A percentile compares a stretch with the other conserved stretches of the same genome.
Conservation (phyloP, 2,113 vertebrate genomes). For the Brachyistius frenatus region DNA sequence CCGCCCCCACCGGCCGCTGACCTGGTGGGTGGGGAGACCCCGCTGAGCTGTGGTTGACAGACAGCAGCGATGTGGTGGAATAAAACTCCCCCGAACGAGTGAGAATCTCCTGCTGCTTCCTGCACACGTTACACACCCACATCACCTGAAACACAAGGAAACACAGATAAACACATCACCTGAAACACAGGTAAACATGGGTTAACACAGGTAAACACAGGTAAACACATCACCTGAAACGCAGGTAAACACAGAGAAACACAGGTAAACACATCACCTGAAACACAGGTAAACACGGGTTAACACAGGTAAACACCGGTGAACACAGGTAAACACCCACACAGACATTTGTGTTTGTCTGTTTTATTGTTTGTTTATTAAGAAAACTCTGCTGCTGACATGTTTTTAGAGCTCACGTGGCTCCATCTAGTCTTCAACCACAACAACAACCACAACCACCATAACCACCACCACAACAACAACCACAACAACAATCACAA, state of each 20-base stretch:
- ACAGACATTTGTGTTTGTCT: too few species aligned
- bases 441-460: not conserved
- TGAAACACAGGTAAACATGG: too few species aligned
- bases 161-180: too few species aligned
- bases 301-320: too few species aligned
- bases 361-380: too few species aligned
- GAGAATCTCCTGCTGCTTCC: constrained; percentile 98
- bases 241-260: too few species aligned
- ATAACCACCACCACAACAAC: too few species aligned
- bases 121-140: constrained; percentile 99
- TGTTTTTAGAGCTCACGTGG: not conserved
- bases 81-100: constrained; percentile 92
- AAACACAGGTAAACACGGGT: not conserved
- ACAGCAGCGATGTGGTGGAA: constrained; percentile 7
- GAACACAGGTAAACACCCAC: too few species aligned
- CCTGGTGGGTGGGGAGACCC: constrained; percentile 25
- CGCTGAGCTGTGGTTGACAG: not conserved
- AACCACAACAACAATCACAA: too few species aligned
- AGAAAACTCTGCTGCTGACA: not conserved
- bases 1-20: constrained; percentile 14
- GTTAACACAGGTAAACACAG: too few species aligned
- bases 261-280: constrained; percentile 90
- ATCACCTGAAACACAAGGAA: constrained; percentile 86
- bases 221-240: too few species aligned
- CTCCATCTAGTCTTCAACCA: constrained; percentile 24